Evolutionary conservation across 2,888 invertebrate species (phyloP), one percentile per base, ranked within the genome.

Genomic region (Zelleria hepariella): DNA sequence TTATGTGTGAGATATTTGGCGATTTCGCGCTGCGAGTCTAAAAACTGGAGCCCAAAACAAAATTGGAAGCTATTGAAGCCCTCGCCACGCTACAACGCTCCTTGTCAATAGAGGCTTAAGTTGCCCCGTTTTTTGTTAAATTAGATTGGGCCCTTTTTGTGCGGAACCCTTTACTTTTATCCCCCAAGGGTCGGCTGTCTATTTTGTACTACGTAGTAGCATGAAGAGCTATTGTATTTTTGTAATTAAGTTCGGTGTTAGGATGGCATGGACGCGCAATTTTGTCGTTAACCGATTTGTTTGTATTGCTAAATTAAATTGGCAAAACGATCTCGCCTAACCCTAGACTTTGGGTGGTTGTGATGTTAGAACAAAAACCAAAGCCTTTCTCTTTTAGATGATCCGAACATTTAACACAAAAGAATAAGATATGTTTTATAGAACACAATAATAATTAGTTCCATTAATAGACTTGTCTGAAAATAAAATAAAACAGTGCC

Each of bases 101-200:
- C 64, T 67, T 69, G 66, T 67, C 70, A 72, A 71, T 74, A 72
- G 73, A 66, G 77, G 75, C 74, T 75, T 69, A 75, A 77, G 73
- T 75, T 73, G 77, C 77, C 77, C 77, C 54, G n/a, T 81, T 78
- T 83, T 83, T 78, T 80, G 79, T 73, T 73, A 80, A 83, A 85
- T 83, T 82, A 80, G 82, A 85, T 84, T 78, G 78, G 78, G 74
- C 77, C 80, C 78, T 75, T 74, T 75, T 72, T 72, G 32, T 42
- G 69, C 67, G 66, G 67, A 70, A 71, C 76, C 78, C 74, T 77
- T 75, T 69, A 72, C 72, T 72, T 71, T 74, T 66, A 72, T 67
- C 66, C 72, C 72, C 69, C 63, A 63, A 63, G 65, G 52, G 54
- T n/a, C n/a, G n/a, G n/a, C n/a, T n/a, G n/a, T n/a, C n/a, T n/a